Conservation (phyloP, 1,140 invertebrate genomes). For the Camponotus floridanus region DNA sequence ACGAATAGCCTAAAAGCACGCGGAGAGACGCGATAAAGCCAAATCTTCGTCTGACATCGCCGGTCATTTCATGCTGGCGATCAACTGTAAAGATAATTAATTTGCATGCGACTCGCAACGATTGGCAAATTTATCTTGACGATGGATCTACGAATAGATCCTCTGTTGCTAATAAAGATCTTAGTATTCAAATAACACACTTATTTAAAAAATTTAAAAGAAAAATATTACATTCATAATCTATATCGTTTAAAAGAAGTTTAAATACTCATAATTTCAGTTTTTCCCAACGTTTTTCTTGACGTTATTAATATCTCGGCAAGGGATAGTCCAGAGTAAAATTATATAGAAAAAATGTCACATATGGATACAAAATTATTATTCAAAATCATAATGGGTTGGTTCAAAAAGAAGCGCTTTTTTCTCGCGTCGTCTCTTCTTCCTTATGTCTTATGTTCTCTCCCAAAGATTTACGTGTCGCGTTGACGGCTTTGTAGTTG, state of each 20-base stretch:
- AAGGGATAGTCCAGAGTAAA: not conserved
- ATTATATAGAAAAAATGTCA: not conserved
- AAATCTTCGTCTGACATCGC: slow-evolving; percentile 76
- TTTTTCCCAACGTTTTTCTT: not conserved
- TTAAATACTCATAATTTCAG: not conserved
- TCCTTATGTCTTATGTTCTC: slow-evolving; percentile 40
- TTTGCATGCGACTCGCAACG: slow-evolving; percentile 39
- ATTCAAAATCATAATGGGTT: slow-evolving; percentile 29
- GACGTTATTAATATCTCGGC: slow-evolving; percentile 22
- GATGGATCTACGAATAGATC: slow-evolving; percentile 16
- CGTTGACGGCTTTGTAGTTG: slow-evolving; percentile 81
- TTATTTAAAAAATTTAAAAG: not conserved
- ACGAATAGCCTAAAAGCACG: slow-evolving; percentile 77
- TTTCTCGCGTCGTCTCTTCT: slow-evolving; percentile 53
- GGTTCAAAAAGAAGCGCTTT: slow-evolving; percentile 24
- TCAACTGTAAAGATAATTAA: slow-evolving; percentile 64
- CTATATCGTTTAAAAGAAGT: not conserved
- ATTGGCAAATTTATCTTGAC: slow-evolving; percentile 34
- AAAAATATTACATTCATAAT: not conserved
- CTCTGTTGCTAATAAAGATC: slow-evolving; percentile 45
- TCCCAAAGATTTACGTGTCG: slow-evolving; percentile 74
- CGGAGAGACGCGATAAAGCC: slow-evolving; percentile 78
- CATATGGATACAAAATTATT: slow-evolving; percentile 30
- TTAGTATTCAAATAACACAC: not conserved
- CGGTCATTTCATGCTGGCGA: slow-evolving; percentile 57